Percentiles rank a stretch among this genome's conserved stretches.
phyloP scores from a whole-genome alignment of 2,113 vertebrate genomes.

The Atherinomorus stipes region DNA sequence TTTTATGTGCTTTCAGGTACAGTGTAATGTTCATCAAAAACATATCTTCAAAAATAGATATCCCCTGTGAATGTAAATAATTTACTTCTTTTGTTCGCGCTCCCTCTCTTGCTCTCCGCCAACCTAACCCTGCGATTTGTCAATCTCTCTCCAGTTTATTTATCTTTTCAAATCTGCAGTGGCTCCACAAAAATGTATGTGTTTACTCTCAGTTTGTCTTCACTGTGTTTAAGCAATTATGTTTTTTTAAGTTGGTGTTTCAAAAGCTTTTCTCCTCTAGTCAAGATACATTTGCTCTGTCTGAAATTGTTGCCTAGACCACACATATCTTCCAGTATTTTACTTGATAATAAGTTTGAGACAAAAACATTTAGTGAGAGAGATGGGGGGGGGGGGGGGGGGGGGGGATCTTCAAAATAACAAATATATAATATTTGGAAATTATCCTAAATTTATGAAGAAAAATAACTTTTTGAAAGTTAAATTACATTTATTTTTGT shows the following conservation, averaged over 20 bases:
- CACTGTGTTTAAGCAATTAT: neutral
- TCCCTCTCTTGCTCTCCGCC: neutral
- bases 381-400: neutral
- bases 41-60: constrained; percentile 69
- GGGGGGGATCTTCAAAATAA: neutral
- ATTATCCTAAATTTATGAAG: neutral
- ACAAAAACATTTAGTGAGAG: neutral
- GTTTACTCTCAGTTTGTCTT: neutral
- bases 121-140: constrained; percentile 8
- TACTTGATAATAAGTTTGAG: constrained; percentile 8
- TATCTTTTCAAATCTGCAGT: constrained; percentile 19
- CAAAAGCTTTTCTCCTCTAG: neutral
- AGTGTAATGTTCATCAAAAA: constrained; percentile 65
- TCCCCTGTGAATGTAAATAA: constrained; percentile 51
- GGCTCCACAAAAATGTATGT: neutral
- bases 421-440: neutral
- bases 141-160: constrained; percentile 11
- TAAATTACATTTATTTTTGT: constrained; percentile 19
- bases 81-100: constrained; percentile 24
- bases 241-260: neutral
- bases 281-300: neutral
- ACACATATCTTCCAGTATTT: neutral
- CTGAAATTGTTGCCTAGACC: constrained; percentile 12
- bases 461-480: constrained; percentile 6
- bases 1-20: constrained; percentile 72